These are phyloP conservation scores for Dascillus cervinus DNA, from an alignment of 2,888 invertebrate genomes.

Conservation along the genomic window DNA sequence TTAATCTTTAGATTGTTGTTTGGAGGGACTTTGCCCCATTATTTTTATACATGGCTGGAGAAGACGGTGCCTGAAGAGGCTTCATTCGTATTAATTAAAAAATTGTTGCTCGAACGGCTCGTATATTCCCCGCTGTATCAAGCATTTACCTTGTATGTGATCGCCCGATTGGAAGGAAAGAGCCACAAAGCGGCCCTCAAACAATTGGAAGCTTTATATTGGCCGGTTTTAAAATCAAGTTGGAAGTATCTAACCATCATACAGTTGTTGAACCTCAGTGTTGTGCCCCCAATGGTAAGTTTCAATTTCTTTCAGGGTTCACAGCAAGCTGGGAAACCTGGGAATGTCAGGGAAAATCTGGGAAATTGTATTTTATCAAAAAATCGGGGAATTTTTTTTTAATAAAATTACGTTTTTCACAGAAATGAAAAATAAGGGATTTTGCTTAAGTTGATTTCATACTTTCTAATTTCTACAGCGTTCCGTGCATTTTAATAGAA, in stretches of 20 bases:
- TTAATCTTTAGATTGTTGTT: constrained; percentile 65
- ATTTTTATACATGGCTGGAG: constrained; percentile 62
- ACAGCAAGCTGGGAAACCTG: too few relatives aligned
- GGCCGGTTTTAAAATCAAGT: constrained; percentile 60
- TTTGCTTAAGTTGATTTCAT: too few relatives aligned
- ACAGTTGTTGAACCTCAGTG: constrained; percentile 65
- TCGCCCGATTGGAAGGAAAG: constrained; percentile 71
- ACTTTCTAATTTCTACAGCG: too few relatives aligned
- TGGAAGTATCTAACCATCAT: constrained; percentile 70
- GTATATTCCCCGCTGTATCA: constrained; percentile 66
- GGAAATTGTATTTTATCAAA: too few relatives aligned
- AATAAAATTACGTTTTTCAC: too few relatives aligned
- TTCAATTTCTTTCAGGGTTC: too few relatives aligned
- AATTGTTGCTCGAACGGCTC: constrained; percentile 63
- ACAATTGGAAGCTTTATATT: constrained; percentile 57
- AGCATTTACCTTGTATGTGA: constrained; percentile 63
- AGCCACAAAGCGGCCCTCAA: constrained; percentile 55
- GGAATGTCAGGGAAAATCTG: too few relatives aligned
- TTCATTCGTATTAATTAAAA: constrained; percentile 44
- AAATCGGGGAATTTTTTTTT: too few relatives aligned
- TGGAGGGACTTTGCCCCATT: constrained; percentile 73
- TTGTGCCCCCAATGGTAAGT: constrained; percentile 72
- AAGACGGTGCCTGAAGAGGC: constrained; percentile 51
- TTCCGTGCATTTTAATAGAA: too few relatives aligned
- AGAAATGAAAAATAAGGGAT: too few relatives aligned